A percentile compares a stretch with the other conserved stretches of the same genome.
phyloP scores from a whole-genome alignment of 2,113 vertebrate genomes.

The Globicephala melas region DNA sequence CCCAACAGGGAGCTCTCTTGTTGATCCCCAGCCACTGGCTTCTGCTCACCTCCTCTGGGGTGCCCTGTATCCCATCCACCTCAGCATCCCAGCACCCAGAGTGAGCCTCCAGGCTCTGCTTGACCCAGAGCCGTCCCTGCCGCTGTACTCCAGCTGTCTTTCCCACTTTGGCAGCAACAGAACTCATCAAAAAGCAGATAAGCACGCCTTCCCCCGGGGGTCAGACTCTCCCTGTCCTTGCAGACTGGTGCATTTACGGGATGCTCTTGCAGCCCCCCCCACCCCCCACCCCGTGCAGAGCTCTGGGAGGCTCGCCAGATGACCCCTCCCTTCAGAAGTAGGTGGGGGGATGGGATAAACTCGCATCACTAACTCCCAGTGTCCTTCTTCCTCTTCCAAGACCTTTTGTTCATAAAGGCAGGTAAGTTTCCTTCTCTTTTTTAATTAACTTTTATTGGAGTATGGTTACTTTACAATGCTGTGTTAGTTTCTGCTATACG shows the following conservation, averaged over 20 bases:
- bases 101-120: not conserved
- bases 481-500: too few relatives aligned
- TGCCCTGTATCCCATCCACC: not conserved
- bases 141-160: not conserved
- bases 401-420: not conserved
- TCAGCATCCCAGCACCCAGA: not conserved
- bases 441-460: too few relatives aligned
- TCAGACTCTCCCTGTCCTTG: not conserved
- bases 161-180: not conserved
- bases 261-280: not conserved
- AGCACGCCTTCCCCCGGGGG: not conserved
- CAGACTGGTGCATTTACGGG: not conserved
- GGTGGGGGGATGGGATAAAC: not conserved
- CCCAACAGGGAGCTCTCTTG: rapidly evolving
- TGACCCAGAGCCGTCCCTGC: not conserved
- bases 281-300: not conserved
- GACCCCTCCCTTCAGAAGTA: not conserved
- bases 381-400: not conserved
- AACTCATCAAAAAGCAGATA: not conserved
- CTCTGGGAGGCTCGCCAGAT: not conserved
- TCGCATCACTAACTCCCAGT: not conserved
- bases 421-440: too few relatives aligned
- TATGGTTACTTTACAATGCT: too few relatives aligned
- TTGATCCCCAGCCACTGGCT: not conserved
- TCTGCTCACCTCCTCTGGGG: not conserved